Conservation (phyloP, 2,888 invertebrate species). For the Heteropelma amictum region DNA sequence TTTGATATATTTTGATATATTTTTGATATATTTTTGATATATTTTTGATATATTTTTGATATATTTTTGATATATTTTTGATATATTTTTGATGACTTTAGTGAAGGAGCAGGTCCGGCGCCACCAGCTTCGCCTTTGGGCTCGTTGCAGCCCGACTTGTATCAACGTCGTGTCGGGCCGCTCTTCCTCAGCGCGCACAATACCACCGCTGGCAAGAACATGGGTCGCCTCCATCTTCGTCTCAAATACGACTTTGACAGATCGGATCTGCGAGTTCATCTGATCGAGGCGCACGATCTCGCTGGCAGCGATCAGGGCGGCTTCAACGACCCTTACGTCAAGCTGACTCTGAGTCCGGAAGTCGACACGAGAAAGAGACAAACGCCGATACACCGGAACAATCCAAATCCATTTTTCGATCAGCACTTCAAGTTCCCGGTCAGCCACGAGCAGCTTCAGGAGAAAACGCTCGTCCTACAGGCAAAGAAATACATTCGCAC, state of each 20-base stretch:
- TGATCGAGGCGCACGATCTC: constrained; percentile 93
- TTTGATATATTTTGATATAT: no score
- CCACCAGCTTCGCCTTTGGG: constrained; percentile 84
- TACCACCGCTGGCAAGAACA: constrained; percentile 81
- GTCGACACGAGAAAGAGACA: constrained; percentile 92
- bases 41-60: neutral
- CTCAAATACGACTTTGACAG: constrained; percentile 94
- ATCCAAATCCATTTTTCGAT: constrained; percentile 92
- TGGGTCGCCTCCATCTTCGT: constrained; percentile 90
- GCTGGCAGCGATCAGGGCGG: constrained; percentile 91
- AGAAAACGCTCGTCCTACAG: constrained; percentile 88
- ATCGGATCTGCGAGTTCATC: constrained; percentile 93
- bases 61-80: neutral
- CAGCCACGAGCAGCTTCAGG: constrained; percentile 90
- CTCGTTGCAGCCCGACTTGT: constrained; percentile 92
- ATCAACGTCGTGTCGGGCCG: constrained; percentile 89
- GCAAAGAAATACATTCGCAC: no score
- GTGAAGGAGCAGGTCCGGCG: constrained; percentile 75
- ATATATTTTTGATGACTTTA: constrained; percentile 1
- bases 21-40: no score
- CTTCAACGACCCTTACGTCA: constrained; percentile 93
- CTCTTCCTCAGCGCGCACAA: constrained; percentile 83
- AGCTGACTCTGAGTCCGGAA: constrained; percentile 88
- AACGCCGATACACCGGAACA: constrained; percentile 90
- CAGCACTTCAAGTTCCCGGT: constrained; percentile 96